Conservation (phyloP, 2,797 vertebrate genomes). For the Esox lucius region DNA sequence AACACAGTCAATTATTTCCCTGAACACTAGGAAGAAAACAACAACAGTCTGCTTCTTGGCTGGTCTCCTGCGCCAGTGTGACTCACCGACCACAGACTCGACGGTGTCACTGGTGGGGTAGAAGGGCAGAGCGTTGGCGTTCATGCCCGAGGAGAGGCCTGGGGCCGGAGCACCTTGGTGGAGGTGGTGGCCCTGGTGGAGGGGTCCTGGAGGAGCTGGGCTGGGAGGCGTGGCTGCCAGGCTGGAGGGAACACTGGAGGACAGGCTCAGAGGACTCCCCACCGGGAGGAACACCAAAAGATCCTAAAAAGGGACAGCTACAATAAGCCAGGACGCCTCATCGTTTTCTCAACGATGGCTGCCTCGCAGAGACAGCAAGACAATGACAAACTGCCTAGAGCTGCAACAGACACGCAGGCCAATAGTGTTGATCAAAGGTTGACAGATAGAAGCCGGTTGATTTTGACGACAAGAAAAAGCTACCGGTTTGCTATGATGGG, state of each 20-base stretch:
- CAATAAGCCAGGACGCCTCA: neutral
- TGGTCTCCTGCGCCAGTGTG: neutral
- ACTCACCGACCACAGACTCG: conserved; percentile 95
- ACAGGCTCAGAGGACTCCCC: conserved; percentile 94
- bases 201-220: conserved; percentile 84
- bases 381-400: neutral
- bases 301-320: conserved; percentile 77
- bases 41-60: neutral
- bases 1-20: neutral
- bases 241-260: conserved; percentile 96
- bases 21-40: neutral
- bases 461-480: neutral
- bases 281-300: conserved; percentile 91
- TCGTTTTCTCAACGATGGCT: neutral
- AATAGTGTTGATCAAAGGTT: neutral
- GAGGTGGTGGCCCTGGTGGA: neutral
- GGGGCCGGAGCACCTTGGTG: conserved; percentile 63
- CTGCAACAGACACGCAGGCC: neutral
- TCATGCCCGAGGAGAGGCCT: conserved; percentile 91
- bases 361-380: conserved; percentile 1
- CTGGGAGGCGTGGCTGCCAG: conserved; percentile 95
- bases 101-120: conserved; percentile 98
- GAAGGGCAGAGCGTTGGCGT: conserved; percentile 96
- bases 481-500: conserved; percentile 94
- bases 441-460: neutral